These are phyloP conservation scores for Zaprionus bogoriensis DNA, from an alignment of 2,888 invertebrate genomes.

Conservation along the genomic window DNA sequence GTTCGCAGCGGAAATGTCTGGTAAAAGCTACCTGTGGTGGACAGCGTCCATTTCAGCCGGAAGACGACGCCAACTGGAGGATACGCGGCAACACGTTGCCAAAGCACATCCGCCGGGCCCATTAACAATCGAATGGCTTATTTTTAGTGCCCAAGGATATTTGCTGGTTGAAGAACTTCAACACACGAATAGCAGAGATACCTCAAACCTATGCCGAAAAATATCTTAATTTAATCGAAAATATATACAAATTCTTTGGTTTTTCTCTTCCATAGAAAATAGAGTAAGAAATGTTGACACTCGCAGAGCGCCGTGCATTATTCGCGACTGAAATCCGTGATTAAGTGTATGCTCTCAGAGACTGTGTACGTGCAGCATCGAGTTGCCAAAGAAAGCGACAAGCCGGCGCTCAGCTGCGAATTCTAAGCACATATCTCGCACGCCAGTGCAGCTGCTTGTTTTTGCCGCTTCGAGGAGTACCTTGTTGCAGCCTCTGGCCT, in stretches of 20 bases:
- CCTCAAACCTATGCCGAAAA: no score
- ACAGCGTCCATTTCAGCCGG: slow-evolving; percentile 11
- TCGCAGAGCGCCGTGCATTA: not conserved
- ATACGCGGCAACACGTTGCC: not conserved
- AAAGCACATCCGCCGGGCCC: not conserved
- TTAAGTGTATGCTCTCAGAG: not conserved
- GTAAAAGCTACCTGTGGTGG: slow-evolving; percentile 39
- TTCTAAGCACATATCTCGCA: not conserved
- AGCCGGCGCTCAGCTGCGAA: not conserved
- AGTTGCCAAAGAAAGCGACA: not conserved
- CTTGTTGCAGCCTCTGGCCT: not conserved
- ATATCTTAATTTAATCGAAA: no score
- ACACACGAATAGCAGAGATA: no score
- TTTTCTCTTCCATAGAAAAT: no score
- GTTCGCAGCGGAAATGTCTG: slow-evolving; percentile 37
- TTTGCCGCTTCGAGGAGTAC: not conserved
- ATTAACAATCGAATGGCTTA: not conserved
- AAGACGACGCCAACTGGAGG: not conserved
- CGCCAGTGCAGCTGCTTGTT: not conserved
- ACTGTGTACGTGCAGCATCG: not conserved
- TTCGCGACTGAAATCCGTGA: not conserved
- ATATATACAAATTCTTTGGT: no score
- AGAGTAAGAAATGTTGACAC: no score
- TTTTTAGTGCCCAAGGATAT: no score
- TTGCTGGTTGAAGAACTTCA: no score